Evolutionary conservation across 1,140 invertebrate genomes (phyloP).

Genomic region (Pogonognathellus flavescens): DNA sequence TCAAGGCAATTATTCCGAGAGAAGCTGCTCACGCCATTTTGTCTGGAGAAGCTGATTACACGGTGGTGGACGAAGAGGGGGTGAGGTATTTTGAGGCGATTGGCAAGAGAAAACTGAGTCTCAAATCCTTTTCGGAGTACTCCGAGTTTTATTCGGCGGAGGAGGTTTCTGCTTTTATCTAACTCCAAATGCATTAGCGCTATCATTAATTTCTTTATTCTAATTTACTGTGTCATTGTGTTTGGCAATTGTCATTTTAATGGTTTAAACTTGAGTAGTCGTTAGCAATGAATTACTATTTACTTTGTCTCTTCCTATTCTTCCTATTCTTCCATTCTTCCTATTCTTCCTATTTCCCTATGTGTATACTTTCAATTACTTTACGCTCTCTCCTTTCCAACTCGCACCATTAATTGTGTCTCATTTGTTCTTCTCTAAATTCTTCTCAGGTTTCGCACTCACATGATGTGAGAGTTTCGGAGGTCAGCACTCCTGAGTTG

Average conservation of each 20-base stretch:
- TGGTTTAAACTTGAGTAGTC: not conserved
- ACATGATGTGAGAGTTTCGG: conserved; percentile 51
- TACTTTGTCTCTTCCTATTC: not conserved
- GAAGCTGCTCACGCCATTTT: conserved; percentile 81
- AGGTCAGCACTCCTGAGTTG: conserved; percentile 46
- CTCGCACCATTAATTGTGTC: not conserved
- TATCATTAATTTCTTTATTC: not conserved
- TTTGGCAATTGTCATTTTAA: not conserved
- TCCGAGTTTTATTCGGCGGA: conserved; percentile 5
- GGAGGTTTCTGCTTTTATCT: not conserved
- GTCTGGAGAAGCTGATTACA: conserved; percentile 82
- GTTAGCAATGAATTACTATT: not conserved
- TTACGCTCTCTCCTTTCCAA: not conserved
- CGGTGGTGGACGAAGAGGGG: conserved; percentile 82
- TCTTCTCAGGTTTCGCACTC: conserved; percentile 33
- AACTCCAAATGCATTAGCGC: not conserved
- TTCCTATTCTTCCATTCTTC: no score
- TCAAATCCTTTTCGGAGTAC: conserved; percentile 53
- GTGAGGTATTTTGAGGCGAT: conserved; percentile 83
- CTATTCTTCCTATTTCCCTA: no score
- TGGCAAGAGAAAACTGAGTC: conserved; percentile 51
- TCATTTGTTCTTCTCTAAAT: conserved; percentile 7
- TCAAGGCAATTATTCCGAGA: conserved; percentile 83
- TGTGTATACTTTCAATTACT: no score
- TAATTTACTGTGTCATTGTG: not conserved